Conservation (phyloP, 2,113 vertebrate genomes). For the Elephas maximus region DNA sequence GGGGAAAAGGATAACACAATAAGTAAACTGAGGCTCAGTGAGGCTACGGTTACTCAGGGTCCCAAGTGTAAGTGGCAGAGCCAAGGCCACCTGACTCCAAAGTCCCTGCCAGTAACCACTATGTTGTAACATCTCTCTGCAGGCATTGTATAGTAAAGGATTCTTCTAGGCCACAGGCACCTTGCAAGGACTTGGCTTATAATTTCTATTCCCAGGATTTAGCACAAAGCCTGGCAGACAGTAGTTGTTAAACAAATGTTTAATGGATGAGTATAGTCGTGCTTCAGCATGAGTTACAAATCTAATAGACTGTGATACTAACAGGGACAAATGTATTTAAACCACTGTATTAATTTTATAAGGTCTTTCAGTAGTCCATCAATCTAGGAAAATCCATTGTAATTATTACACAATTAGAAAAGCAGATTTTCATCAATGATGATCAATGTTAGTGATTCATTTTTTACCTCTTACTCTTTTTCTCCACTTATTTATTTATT, state of each 20-base stretch:
- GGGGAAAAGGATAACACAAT: not conserved
- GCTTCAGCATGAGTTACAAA: not conserved
- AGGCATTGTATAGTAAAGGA: not conserved
- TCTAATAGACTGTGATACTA: not conserved
- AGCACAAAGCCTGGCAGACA: not conserved
- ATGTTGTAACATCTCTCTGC: not conserved
- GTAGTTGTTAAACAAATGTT: not conserved
- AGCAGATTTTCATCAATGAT: not conserved
- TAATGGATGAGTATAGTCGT: not conserved
- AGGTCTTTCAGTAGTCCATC: not conserved
- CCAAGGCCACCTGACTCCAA: not conserved
- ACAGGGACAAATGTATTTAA: not conserved
- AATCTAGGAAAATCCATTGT: not conserved
- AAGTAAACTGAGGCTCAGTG: not conserved
- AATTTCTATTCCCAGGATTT: constrained; percentile 7
- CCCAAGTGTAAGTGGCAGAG: not conserved
- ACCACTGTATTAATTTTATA: not conserved
- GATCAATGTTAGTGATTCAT: not conserved
- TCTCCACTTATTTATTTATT: not conserved
- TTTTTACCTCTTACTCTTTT: not conserved
- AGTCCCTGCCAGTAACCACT: not conserved
- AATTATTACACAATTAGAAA: not conserved
- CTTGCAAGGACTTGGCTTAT: not conserved
- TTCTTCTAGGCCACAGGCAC: not conserved
- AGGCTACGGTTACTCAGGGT: not conserved